Base-by-base conservation (phyloP, 2,113 vertebrate species). In the Speoplatyrhinus poulsoni region DNA sequence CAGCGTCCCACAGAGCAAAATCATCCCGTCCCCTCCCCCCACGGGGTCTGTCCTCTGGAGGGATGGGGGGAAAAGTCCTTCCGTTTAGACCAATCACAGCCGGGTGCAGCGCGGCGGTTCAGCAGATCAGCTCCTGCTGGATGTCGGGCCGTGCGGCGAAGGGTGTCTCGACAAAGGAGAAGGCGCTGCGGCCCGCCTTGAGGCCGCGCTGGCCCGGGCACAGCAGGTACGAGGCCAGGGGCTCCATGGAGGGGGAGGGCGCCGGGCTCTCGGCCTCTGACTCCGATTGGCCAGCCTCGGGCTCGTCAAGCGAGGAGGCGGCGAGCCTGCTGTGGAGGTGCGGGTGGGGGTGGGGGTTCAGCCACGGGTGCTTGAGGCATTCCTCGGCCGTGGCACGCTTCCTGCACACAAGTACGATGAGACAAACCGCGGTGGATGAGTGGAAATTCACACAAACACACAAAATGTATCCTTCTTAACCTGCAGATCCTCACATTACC, bases 351-450 rank as follows among this genome's bases (percentile, higher is more conserved):
- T 67, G 65, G 0, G 64, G 49, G 62, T 79, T 90, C 69, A 95
- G 90, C 94, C 94, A 95, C 46, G 92, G 87, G 84, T 95, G 94
- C 69, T 73, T 75, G 63, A 94, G 87, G 70, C 93, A 91, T 69
- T 94, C 88, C 16, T 94, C 92, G 15, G 93, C 93, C 1, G 91
- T 92, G 70, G 91, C 85, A 69, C 94, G 87, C 73, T 93, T 89
- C 84, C 94, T 95, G 88, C 13, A 41, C 36, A 41, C 36, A 41
- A 5, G 7, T 5, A 41, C 36, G 26, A 26, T 3, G 26, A 41
- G 5, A 41, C 36, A 41, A 63, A 83, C 84, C 69, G 77, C 33
- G 54, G 63, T 11, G 67, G 75, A 82, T 87, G 78, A 86, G 81
- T 73, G 84, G 77, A 87, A 84, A 81, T 82, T 87, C 75, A 67